Percentiles rank a stretch among this genome's conserved stretches.
These are phyloP conservation scores for Drosophila anomalata DNA, from an alignment of 2,888 invertebrate species.

Conservation along the genomic window DNA sequence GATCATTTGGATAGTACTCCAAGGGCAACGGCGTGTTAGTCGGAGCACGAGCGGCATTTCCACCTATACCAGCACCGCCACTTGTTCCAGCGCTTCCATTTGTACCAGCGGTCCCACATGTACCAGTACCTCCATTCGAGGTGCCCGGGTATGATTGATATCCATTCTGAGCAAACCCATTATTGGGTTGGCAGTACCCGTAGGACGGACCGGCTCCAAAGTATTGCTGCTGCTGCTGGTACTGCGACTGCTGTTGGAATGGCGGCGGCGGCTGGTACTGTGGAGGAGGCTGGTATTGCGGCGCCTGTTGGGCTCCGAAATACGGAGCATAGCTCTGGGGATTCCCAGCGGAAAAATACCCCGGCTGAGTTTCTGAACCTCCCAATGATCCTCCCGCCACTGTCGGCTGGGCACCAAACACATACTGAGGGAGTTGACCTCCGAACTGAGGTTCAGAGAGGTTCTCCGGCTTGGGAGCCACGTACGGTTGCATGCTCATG, in stretches of 20 bases:
- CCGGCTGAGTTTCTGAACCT: neutral
- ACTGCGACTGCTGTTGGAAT: too few species aligned
- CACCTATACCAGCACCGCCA: neutral
- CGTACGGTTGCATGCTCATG: neutral
- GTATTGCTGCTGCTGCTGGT: neutral
- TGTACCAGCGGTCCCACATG: neutral
- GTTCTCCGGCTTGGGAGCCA: neutral
- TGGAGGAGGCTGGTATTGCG: neutral
- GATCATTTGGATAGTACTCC: conserved; percentile 1
- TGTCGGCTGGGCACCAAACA: neutral
- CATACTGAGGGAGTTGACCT: neutral
- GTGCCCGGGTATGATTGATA: neutral
- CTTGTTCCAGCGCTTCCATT: neutral
- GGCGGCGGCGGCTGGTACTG: too few species aligned
- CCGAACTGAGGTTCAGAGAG: neutral
- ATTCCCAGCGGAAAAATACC: neutral
- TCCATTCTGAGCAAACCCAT: neutral
- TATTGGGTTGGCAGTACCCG: neutral
- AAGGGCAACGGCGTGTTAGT: neutral
- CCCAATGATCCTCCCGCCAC: neutral
- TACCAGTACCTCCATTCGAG: neutral
- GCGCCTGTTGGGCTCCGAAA: neutral
- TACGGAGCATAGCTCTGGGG: neutral
- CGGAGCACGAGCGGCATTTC: neutral
- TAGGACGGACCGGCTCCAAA: neutral